Evolutionary conservation across 2,797 vertebrate species (phyloP).

Genomic region (Fratercula arctica): DNA sequence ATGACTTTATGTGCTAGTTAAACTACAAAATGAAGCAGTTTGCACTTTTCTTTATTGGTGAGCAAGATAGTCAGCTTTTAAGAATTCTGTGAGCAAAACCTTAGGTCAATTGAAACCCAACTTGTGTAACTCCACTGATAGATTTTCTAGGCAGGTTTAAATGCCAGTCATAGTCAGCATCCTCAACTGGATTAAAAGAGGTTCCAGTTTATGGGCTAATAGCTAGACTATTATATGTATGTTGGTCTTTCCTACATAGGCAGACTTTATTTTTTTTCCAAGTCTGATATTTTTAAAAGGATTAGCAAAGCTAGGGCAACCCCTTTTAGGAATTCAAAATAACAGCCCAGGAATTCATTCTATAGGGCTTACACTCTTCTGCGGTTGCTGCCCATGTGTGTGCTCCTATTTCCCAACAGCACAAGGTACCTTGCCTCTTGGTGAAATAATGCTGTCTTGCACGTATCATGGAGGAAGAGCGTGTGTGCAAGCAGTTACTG

Average conservation of each 20-base stretch:
- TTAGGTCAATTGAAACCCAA: neutral
- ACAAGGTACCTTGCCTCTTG: neutral
- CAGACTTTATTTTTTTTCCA: neutral
- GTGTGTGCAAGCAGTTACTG: neutral
- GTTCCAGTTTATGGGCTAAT: neutral
- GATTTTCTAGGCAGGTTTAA: neutral
- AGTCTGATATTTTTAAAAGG: neutral
- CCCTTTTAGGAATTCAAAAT: neutral
- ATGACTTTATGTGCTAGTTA: neutral
- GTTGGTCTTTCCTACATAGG: neutral
- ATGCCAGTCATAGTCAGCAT: neutral
- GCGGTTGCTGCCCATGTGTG: neutral
- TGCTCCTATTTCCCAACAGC: neutral
- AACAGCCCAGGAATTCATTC: neutral
- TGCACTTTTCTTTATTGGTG: neutral
- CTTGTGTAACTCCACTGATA: neutral
- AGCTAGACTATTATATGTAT: neutral
- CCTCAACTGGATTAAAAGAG: neutral
- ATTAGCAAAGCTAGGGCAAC: neutral
- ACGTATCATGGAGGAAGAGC: neutral
- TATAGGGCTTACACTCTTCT: neutral
- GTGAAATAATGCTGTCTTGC: neutral
- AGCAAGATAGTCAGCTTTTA: neutral
- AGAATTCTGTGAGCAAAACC: neutral
- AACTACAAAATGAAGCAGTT: neutral